Evolutionary conservation across 2,888 invertebrate genomes (phyloP), one percentile per base, ranked within the genome.

Genomic region (Tupiocoris notatus): DNA sequence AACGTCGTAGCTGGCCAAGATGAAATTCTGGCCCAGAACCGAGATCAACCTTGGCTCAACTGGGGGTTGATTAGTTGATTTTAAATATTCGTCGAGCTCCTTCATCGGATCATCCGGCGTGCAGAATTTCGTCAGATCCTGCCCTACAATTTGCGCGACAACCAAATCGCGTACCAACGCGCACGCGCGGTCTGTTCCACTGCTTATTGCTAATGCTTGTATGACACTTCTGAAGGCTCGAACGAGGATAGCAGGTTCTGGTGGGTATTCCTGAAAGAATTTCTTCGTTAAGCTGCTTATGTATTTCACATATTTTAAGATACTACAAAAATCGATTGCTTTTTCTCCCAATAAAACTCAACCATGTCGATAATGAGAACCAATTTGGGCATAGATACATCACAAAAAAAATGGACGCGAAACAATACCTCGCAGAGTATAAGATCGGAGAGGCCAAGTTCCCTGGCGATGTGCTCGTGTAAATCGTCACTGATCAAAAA

Each of bases 151-250:
- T 82, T 92, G 92, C 1, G 93, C 90, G 9, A 89, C 79, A 75
- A 98, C 88, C 82, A 94, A 92, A 83, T 98, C 98, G 73, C 92
- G 86, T 0, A 98, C 89, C 85, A 99, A 95, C 76, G 86, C 84
- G 76, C 90, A 88, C 0, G 93, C 89, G 74, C 88, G 87, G 68
- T 89, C 87, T 59, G 86, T 84, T 24, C 90, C 89, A 23, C 90
- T 88, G 23, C 92, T 91, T 76, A 87, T 85, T 0, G 88, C 84
- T 2, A 98, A 83, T 0, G 93, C 94, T 17, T 91, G 92, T 54
- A 96, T 88, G 6, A 98, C 84, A 0, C 97, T 95, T 82, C 91
- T 89, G 76, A 98, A 89, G 21, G 92, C 89, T 57, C 88, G 88
- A 0, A 92, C 88, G 77, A 95, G 84, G 0, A 90, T 91, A 25